phyloP scores from a whole-genome alignment of 2,888 invertebrate species.

The Callyntrura sp. region DNA sequence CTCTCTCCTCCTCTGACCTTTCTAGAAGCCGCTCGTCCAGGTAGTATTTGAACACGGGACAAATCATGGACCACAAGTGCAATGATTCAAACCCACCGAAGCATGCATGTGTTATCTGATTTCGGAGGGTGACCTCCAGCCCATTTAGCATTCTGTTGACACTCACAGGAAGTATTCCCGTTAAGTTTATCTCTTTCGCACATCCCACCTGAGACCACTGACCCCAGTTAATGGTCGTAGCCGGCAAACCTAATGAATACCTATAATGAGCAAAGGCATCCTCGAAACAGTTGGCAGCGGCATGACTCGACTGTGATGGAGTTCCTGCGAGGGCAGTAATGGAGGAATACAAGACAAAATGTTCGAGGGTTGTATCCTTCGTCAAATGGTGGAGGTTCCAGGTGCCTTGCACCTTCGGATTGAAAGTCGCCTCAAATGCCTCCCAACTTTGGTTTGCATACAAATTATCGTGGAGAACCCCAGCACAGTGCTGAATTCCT shows the following conservation, averaged over 20 bases:
- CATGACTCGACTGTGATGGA: conserved; percentile 37
- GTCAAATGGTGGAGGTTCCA: conserved; percentile 70
- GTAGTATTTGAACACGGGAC: conserved; percentile 19
- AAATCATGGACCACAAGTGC: not conserved
- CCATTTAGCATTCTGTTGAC: conserved; percentile 25
- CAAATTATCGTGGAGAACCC: conserved; percentile 45
- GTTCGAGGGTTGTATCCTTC: not conserved
- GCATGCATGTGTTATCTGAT: conserved; percentile 3
- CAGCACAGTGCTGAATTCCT: conserved; percentile 71
- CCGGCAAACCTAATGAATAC: conserved; percentile 55
- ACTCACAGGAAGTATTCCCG: not conserved
- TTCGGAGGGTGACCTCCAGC: conserved; percentile 51
- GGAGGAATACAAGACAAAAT: conserved; percentile 53
- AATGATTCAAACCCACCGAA: conserved; percentile 28
- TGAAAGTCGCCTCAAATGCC: conserved; percentile 2
- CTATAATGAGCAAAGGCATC: conserved; percentile 65
- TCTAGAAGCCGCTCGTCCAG: no score
- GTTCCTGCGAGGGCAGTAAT: not conserved
- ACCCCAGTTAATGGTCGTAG: conserved; percentile 72
- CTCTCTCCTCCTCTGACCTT: no score
- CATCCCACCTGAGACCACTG: conserved; percentile 50
- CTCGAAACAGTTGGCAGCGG: conserved; percentile 45
- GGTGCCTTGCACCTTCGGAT: conserved; percentile 59
- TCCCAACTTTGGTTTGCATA: conserved; percentile 70
- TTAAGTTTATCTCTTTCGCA: not conserved